Conservation (phyloP, 2,113 vertebrate genomes). For the Oceanites oceanicus region DNA sequence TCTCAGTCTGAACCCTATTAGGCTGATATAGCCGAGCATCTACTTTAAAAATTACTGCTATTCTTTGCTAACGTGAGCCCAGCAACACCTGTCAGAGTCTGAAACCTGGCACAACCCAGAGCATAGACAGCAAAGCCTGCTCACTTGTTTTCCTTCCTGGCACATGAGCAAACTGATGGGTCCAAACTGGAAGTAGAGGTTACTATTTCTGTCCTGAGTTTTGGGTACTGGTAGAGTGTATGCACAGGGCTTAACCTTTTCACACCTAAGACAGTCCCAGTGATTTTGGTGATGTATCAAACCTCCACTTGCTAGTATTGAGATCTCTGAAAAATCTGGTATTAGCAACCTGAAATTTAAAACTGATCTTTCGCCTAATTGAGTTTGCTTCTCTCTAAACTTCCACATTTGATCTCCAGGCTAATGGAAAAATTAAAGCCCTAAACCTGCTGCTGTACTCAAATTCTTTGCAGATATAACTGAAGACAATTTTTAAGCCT, state of each 20-base stretch:
- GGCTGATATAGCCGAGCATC: neutral
- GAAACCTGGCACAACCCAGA: neutral
- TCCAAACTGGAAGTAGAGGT: neutral
- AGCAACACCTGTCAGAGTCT: neutral
- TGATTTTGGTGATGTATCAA: neutral
- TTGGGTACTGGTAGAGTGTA: neutral
- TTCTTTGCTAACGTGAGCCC: neutral
- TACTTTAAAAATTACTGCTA: neutral
- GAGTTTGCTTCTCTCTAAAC: neutral
- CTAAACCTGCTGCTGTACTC: neutral
- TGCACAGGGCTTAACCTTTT: neutral
- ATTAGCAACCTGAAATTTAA: neutral
- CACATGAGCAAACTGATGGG: neutral
- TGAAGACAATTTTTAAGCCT: neutral
- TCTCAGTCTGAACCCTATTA: constrained; percentile 25
- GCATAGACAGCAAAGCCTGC: neutral
- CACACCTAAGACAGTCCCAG: neutral
- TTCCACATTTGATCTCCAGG: neutral
- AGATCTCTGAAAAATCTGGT: neutral
- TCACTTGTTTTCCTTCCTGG: neutral
- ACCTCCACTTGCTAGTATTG: neutral
- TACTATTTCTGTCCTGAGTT: neutral
- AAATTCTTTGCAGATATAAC: neutral
- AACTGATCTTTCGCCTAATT: neutral
- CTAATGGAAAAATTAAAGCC: neutral